Evolutionary conservation across 2,113 vertebrate genomes (phyloP), one percentile per base, ranked within the genome.

Genomic region (Dasyprocta punctata): DNA sequence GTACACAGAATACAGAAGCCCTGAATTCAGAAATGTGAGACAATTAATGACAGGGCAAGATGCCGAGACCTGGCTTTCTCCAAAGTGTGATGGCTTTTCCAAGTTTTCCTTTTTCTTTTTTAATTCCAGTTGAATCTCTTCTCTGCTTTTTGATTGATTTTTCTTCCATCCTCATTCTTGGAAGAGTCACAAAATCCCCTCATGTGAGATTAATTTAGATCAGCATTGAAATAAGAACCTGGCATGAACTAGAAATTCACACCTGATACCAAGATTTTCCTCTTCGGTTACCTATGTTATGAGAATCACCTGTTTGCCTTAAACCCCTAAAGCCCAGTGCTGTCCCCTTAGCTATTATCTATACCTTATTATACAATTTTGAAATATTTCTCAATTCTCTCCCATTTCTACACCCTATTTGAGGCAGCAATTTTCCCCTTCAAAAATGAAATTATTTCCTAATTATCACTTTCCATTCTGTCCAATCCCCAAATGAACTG

Each of bases 391-490:
- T 91, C 63, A 88, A 28, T 86, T 94, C 11, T 85, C 13, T 44
- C 49, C 28, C 56, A 30, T 63, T 81, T 67, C 80, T 91, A 58
- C 38, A 28, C 90, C 71, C 20, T 67, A 16, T 30, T 65, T 58
- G 61, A 94, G 6, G 30, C 19, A 2, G 82, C 24, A 5, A n/a
- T 89, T 82, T 54, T 91, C 19, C 11, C 12, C 38, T 93, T 86
- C 26, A 81, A 73, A 95, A 78, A 49, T 91, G 38, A 78, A 90
- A 75, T 88, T 65, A 54, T 84, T 95, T 97, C 77, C 61, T 78
- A 94, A n/a, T 93, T 75, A 86, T 93, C 67, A 75, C 54, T 58
- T 58, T 47, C 2, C 44, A 54, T 92, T 93, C 47, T 67, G 4
- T 75, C 87, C 52, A 91, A 1, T 16, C 7, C 11, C 87, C 36